These are phyloP conservation scores for Gadopsis marmoratus DNA, from an alignment of 2,797 vertebrate species.

Conservation along the genomic window DNA sequence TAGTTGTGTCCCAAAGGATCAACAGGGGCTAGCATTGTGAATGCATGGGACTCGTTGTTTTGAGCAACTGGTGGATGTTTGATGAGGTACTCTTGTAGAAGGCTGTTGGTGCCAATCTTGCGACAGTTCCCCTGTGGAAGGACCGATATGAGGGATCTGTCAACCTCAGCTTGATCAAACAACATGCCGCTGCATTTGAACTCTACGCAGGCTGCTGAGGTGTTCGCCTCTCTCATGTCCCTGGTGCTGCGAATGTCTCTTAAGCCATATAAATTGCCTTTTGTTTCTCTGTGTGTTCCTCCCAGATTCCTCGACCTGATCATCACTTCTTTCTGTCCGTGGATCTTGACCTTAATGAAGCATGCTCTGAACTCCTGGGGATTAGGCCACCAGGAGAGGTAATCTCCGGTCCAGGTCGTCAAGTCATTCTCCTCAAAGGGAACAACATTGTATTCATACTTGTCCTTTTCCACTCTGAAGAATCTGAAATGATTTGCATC, in stretches of 20 bases:
- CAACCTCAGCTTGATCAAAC: constrained; percentile 91
- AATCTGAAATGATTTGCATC: constrained; percentile 95
- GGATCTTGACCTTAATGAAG: constrained; percentile 94
- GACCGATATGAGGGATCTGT: constrained; percentile 91
- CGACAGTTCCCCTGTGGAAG: constrained; percentile 93
- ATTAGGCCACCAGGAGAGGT: constrained; percentile 98
- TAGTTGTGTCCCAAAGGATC: constrained; percentile 98
- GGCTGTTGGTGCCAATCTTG: constrained; percentile 86
- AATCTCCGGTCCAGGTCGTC: constrained; percentile 93
- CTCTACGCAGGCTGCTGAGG: constrained; percentile 93
- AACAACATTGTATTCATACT: constrained; percentile 96
- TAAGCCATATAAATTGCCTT: constrained; percentile 92
- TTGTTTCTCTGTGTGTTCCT: constrained; percentile 90
- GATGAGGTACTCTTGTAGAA: constrained; percentile 92
- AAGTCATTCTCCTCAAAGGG: constrained; percentile 94
- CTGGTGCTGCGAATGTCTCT: constrained; percentile 94
- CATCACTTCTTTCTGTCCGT: constrained; percentile 94
- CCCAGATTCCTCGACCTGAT: constrained; percentile 91
- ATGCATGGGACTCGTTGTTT: constrained; percentile 86
- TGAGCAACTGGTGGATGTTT: constrained; percentile 89
- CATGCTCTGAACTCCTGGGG: constrained; percentile 98
- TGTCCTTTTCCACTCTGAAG: constrained; percentile 95
- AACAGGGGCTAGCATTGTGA: constrained; percentile 93
- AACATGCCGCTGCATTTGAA: constrained; percentile 99
- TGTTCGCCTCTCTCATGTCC: constrained; percentile 83